Percentiles rank a stretch among this genome's conserved stretches.
Evolutionary conservation across 2,797 vertebrate species (phyloP).

Genomic region (Bradypodion pumilum): DNA sequence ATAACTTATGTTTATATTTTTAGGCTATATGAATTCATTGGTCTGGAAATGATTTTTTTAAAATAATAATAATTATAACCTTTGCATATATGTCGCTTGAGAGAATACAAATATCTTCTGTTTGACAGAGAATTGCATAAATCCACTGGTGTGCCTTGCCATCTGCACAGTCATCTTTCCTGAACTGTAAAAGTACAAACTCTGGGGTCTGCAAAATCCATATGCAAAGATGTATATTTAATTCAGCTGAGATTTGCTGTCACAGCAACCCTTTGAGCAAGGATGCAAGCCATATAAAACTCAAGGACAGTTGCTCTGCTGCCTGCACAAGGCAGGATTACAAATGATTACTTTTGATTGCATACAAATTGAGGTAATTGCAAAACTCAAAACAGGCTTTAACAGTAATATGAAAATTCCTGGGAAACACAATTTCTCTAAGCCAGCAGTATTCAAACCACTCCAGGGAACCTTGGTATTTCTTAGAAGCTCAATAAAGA

Average conservation of each 20-base stretch:
- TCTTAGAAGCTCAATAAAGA: not conserved
- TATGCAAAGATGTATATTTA: slow-evolving; percentile 69
- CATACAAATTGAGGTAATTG: not conserved
- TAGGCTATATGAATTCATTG: slow-evolving; percentile 49
- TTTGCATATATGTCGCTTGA: slow-evolving; percentile 44
- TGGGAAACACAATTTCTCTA: not conserved
- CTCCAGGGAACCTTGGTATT: not conserved
- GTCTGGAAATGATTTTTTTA: slow-evolving; percentile 42
- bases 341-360: slow-evolving; percentile 8
- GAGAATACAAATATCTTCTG: slow-evolving; percentile 52
- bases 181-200: slow-evolving; percentile 71
- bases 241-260: slow-evolving; percentile 71
- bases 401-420: not conserved
- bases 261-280: slow-evolving; percentile 64
- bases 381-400: slow-evolving; percentile 2
- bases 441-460: not conserved
- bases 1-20: slow-evolving; percentile 59
- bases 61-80: slow-evolving; percentile 47
- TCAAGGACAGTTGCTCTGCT: slow-evolving; percentile 49
- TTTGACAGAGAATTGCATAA: slow-evolving; percentile 62
- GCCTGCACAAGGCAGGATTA: slow-evolving; percentile 50
- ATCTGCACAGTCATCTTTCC: slow-evolving; percentile 71
- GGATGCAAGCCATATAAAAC: slow-evolving; percentile 59
- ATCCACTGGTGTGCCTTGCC: slow-evolving; percentile 66
- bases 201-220: slow-evolving; percentile 67